Evolutionary conservation across 2,888 invertebrate species (phyloP), one percentile per base, ranked within the genome.

Genomic region (Coleophora deauratella): DNA sequence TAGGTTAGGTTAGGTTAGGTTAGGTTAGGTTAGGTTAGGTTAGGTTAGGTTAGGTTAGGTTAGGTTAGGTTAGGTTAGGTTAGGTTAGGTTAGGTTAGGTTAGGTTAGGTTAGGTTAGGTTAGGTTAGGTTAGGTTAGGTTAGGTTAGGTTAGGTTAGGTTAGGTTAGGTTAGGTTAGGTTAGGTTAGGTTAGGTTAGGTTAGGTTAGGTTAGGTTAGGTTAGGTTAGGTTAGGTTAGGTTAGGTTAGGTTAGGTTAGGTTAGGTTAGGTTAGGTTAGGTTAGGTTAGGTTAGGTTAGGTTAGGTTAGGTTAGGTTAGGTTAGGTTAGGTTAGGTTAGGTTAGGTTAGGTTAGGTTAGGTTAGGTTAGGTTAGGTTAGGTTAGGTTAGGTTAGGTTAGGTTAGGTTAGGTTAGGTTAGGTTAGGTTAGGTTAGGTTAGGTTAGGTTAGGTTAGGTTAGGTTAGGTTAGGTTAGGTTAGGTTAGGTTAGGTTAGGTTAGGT

Each of bases 161-260:
- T 53, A 53, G 53, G 53, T 54, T 54, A 51, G 54, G 54, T 54
- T 51, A 51, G 54, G 53, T 53, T 54, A 54, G 50, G 51, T 54
- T 51, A 54, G 51, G 54, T 54, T 51, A 51, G 54, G 51, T 54
- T 54, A 54, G 51, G 54, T 54, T 54, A 53, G 53, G 53, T 53
- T 53, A 51, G 53, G 50, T 53, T 50, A 50, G 37, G 52, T 39
- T 43, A 39, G 33, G 53, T 53, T 51, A 48, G 46, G 51, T 54
- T 46, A 43, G 41, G 45, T 46, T 46, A 46, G 41, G 45, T 46
- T 45, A 42, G 41, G 45, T 45, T 45, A 46, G 38, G 43, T 46
- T 46, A 45, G 45, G 42, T 45, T 42, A 45, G 42, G 45, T 42
- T 45, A 42, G 42, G 45, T 45, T 45, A 45, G 44, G 44, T 44